A percentile compares a stretch with the other conserved stretches of the same genome.
phyloP scores from a whole-genome alignment of 2,113 vertebrate genomes.

The Dendrocopos noguchii region DNA sequence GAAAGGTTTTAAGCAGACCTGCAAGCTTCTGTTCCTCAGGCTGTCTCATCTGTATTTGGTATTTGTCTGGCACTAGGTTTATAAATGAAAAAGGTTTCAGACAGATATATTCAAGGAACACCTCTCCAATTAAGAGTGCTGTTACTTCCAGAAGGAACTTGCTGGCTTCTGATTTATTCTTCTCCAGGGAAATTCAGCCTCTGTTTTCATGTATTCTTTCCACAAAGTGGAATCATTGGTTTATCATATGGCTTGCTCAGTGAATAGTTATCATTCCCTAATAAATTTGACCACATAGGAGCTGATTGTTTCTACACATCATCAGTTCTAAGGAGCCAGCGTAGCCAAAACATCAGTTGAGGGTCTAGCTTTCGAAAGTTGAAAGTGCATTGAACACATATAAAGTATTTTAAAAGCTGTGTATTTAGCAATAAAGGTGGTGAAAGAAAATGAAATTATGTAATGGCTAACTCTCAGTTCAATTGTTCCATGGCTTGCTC shows the following conservation, averaged over 20 bases:
- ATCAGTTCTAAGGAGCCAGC: background rate
- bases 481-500: background rate
- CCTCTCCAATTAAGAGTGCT: background rate
- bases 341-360: background rate
- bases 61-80: conserved; percentile 6
- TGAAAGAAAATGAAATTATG: background rate
- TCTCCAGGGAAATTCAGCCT: background rate
- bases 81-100: background rate
- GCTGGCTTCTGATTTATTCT: background rate
- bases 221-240: background rate
- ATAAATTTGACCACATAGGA: background rate
- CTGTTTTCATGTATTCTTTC: background rate
- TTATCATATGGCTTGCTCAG: background rate
- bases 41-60: background rate
- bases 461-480: background rate
- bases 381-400: background rate
- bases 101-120: background rate
- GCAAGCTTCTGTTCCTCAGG: background rate
- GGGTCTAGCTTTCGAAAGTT: background rate
- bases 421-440: background rate
- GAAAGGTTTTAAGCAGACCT: background rate
- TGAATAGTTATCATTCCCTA: background rate
- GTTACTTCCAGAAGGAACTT: background rate
- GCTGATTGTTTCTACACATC: background rate
- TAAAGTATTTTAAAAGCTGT: background rate